phyloP scores from a whole-genome alignment of 1,140 invertebrate genomes.

The Mylabris phalerata region DNA sequence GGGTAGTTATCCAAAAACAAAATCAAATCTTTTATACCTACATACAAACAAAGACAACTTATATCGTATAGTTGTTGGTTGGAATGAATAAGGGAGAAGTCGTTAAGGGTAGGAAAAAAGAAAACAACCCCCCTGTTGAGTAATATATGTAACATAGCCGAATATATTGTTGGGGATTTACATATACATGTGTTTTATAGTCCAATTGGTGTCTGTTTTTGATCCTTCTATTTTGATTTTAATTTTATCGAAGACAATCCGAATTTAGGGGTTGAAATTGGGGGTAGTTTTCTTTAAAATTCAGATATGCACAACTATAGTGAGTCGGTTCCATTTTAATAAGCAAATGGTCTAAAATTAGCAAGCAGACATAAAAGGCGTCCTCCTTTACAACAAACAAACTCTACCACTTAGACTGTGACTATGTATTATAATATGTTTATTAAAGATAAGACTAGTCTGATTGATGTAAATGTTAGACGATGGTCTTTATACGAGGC shows the following conservation, averaged over 20 bases:
- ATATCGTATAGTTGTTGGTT: no score
- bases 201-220: constrained; percentile 36
- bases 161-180: constrained; percentile 18
- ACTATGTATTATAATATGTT: constrained; percentile 1
- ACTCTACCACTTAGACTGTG: constrained; percentile 10
- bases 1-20: no score
- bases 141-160: no score
- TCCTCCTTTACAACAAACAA: constrained; percentile 23
- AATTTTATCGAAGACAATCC: constrained; percentile 24
- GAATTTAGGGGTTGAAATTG: no score
- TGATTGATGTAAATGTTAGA: constrained; percentile 6
- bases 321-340: constrained; percentile 22
- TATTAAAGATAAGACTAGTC: constrained; percentile 2
- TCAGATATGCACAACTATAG: no score
- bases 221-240: constrained; percentile 32
- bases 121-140: no score
- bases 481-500: constrained; percentile 22
- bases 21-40: no score
- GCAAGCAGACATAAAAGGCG: constrained; percentile 22
- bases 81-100: no score
- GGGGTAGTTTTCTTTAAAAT: no score
- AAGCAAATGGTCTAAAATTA: constrained; percentile 29
- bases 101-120: no score
- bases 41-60: no score
- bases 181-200: constrained; percentile 43